A percentile compares a stretch with the other conserved stretches of the same genome.
These are phyloP conservation scores for Dynastes maya DNA, from an alignment of 2,888 invertebrate species.

Conservation along the genomic window DNA sequence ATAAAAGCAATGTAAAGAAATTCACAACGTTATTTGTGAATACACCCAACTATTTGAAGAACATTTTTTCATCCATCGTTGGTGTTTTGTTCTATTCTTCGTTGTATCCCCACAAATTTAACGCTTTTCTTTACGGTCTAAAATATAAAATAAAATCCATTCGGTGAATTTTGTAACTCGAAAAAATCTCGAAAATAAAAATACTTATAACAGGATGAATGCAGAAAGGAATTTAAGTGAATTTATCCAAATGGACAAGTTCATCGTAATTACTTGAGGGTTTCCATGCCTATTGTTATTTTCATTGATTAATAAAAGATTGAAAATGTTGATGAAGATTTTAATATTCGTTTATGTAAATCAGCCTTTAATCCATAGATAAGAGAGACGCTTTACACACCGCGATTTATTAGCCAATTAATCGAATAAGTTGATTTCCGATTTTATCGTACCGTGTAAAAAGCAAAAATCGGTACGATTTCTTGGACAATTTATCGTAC, in stretches of 20 bases:
- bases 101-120: slow-evolving; percentile 40
- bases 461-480: too few species aligned
- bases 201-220: slow-evolving; percentile 51
- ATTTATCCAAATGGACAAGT: slow-evolving; percentile 44
- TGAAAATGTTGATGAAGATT: background rate
- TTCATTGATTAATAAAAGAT: slow-evolving; percentile 4
- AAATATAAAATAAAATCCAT: slow-evolving; percentile 13
- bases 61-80: slow-evolving; percentile 39
- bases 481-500: too few species aligned
- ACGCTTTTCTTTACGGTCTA: slow-evolving; percentile 33
- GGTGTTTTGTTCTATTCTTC: slow-evolving; percentile 27
- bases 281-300: background rate
- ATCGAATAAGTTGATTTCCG: too few species aligned
- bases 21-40: slow-evolving; percentile 46
- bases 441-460: too few species aligned
- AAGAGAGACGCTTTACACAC: too few species aligned
- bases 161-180: background rate
- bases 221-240: slow-evolving; percentile 36
- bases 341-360: background rate
- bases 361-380: background rate
- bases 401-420: too few species aligned
- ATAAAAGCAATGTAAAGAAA: slow-evolving; percentile 37
- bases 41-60: slow-evolving; percentile 34
- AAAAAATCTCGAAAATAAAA: background rate
- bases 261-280: slow-evolving; percentile 30